A percentile compares a stretch with the other conserved stretches of the same genome.
Conservation (phyloP, 1,140 invertebrate species). For the Monomorium pharaonis region DNA sequence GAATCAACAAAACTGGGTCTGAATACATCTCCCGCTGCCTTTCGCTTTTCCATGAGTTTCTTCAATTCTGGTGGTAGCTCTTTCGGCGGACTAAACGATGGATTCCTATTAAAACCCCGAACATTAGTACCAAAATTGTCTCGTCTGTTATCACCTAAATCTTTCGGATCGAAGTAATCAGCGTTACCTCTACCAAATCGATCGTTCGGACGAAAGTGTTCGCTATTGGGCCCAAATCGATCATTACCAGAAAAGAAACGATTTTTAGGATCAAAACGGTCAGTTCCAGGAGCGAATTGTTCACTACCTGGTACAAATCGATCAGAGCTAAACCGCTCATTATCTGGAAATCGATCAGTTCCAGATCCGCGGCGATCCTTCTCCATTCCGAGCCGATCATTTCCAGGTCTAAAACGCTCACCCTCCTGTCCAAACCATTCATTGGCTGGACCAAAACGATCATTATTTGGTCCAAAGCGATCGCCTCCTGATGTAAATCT, state of each 20-base stretch:
- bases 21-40: constrained; percentile 79
- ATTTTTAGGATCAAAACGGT: constrained; percentile 52
- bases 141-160: constrained; percentile 62
- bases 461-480: constrained; percentile 50
- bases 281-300: constrained; percentile 46
- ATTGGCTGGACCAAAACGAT: constrained; percentile 58
- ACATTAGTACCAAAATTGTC: constrained; percentile 64
- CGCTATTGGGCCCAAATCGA: constrained; percentile 55
- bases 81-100: constrained; percentile 68
- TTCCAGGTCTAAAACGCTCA: constrained; percentile 49
- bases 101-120: constrained; percentile 63
- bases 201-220: constrained; percentile 60
- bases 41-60: constrained; percentile 83
- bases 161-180: constrained; percentile 73
- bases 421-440: constrained; percentile 41
- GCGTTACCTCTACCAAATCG: constrained; percentile 66
- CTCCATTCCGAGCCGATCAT: constrained; percentile 40
- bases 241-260: constrained; percentile 55
- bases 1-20: constrained; percentile 79
- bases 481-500: constrained; percentile 50
- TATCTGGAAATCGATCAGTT: constrained; percentile 63
- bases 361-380: constrained; percentile 39
- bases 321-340: constrained; percentile 63
- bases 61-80: constrained; percentile 80
- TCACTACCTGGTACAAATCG: constrained; percentile 56